phyloP scores from a whole-genome alignment of 2,888 invertebrate species.

The Dicyrtoma fusca region DNA sequence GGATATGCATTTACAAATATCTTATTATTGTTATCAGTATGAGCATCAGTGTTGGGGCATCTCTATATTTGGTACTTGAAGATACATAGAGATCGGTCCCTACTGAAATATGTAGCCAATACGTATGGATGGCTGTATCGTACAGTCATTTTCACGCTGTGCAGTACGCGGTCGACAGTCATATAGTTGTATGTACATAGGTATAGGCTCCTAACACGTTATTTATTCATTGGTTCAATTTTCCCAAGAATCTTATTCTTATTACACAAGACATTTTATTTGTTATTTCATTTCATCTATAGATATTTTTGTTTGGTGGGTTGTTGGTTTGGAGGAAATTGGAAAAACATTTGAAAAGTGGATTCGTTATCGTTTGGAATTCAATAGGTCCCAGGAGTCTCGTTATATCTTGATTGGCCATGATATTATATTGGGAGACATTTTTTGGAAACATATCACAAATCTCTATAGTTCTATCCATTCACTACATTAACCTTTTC shows the following conservation, averaged over 20 bases:
- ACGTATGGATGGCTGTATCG: no score
- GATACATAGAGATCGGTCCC: no score
- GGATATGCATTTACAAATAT: conserved; percentile 4
- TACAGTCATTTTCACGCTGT: no score
- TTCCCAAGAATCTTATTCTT: conserved; percentile 11
- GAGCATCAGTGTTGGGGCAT: no score
- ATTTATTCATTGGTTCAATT: conserved; percentile 23
- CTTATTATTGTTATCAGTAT: no score
- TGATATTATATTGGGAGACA: conserved; percentile 20
- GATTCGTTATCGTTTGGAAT: conserved; percentile 34
- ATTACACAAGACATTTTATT: conserved; percentile 27
- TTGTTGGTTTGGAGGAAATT: conserved; percentile 2
- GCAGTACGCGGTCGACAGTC: no score
- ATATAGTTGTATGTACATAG: no score
- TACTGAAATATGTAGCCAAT: no score
- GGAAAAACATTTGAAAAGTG: conserved; percentile 21
- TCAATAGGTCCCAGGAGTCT: conserved; percentile 43
- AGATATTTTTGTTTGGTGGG: no score
- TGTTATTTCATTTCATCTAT: neutral
- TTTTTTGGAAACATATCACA: neutral
- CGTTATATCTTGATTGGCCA: conserved; percentile 46
- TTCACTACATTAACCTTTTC: neutral
- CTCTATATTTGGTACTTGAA: no score
- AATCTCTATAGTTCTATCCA: neutral
- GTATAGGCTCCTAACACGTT: neutral